These are phyloP conservation scores for Orchesella cincta DNA, from an alignment of 1,140 invertebrate species.

Conservation along the genomic window DNA sequence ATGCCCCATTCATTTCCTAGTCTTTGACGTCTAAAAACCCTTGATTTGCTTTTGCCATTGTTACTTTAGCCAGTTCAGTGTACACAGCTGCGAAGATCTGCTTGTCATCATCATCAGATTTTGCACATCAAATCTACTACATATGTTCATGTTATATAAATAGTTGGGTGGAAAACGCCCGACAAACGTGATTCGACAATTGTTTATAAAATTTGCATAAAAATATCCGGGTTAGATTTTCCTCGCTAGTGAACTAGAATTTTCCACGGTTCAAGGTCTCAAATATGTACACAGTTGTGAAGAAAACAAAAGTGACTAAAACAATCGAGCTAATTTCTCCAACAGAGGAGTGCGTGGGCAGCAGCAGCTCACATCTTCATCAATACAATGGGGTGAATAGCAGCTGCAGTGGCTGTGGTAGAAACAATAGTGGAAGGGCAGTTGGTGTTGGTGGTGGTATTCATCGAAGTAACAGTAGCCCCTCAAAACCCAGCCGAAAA, in stretches of 20 bases:
- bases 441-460: not conserved
- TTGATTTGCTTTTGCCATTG: slow-evolving; percentile 12
- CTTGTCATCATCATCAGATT: not conserved
- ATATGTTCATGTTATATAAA: no score
- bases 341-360: not conserved
- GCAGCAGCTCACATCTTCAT: not conserved
- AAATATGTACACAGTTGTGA: slow-evolving; percentile 12
- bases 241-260: not conserved
- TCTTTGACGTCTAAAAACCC: slow-evolving; percentile 21
- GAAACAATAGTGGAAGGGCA: not conserved
- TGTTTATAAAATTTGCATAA: not conserved
- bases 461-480: slow-evolving; percentile 17
- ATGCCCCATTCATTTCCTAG: slow-evolving; percentile 26
- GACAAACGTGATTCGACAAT: not conserved
- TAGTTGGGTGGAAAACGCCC: not conserved
- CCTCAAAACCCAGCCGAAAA: not conserved
- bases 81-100: not conserved
- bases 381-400: not conserved
- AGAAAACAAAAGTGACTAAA: slow-evolving; percentile 18
- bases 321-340: slow-evolving; percentile 10
- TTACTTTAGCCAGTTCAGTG: slow-evolving; percentile 14
- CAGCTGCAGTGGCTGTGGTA: no score
- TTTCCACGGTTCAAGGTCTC: not conserved
- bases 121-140: no score
- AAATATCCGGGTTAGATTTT: not conserved